Evolutionary conservation across 2,113 vertebrate species (phyloP).

Genomic region (Oncorhynchus nerka): DNA sequence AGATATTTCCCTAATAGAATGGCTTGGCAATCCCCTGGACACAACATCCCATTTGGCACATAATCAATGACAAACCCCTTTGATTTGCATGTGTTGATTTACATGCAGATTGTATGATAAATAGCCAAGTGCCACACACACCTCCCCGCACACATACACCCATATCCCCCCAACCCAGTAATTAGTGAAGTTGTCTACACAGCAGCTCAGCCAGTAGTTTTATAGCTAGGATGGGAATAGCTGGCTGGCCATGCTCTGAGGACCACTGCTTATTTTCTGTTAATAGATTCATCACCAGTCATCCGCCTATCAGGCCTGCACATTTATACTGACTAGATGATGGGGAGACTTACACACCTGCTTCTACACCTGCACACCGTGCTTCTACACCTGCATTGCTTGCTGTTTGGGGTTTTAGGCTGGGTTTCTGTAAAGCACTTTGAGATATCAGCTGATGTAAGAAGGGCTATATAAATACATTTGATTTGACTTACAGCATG

Average conservation of each 20-base stretch:
- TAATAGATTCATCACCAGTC: conserved; percentile 27
- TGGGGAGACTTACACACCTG: not conserved
- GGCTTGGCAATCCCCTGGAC: not conserved
- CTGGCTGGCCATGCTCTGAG: conserved; percentile 1
- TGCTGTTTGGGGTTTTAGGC: too few species aligned
- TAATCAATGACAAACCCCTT: not conserved
- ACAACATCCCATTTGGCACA: not conserved
- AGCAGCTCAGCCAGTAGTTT: conserved; percentile 8
- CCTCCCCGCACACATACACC: not conserved
- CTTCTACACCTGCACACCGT: too few species aligned
- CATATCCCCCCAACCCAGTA: not conserved
- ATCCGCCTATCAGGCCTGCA: not conserved
- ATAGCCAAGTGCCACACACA: not conserved
- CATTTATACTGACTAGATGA: conserved; percentile 18
- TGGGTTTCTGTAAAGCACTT: too few species aligned
- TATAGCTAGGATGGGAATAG: not conserved
- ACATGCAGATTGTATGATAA: not conserved
- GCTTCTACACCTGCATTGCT: too few species aligned
- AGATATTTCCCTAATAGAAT: not conserved
- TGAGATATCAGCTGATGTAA: too few species aligned
- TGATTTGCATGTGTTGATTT: not conserved
- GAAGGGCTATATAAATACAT: too few species aligned
- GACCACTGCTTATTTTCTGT: not conserved
- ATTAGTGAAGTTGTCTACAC: conserved; percentile 15
- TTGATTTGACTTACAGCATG: not conserved